Base-by-base conservation (phyloP, 2,113 vertebrate genomes). In the Motacilla tschutschensis region DNA sequence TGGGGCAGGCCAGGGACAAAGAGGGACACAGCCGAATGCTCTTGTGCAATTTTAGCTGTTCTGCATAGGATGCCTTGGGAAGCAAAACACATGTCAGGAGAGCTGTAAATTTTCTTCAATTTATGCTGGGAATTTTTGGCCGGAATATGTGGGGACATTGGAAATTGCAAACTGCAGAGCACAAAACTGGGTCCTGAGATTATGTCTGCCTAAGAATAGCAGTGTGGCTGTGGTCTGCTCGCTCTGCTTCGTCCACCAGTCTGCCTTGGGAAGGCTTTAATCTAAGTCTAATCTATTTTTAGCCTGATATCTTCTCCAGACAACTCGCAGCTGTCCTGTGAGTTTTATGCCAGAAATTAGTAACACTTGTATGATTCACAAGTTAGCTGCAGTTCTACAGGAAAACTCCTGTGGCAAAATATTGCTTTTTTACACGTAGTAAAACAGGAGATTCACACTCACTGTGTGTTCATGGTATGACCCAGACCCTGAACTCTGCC, bases 201-300 rank as follows among this genome's bases (percentile, higher is more conserved):
- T 92, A 83, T 90, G 90, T 84, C 92, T 91, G 16, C 89, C 93
- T 94, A 92, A 93, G 94, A 90, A 94, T 90, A 91, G 88, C 81
- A 77, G 71, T 11, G 71, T 48, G 35, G 78, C 78, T 83, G 58
- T 91, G 82, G 79, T 86, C 92, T 94, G 75, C 67, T 93, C 33
- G 2, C 53, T 73, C 86, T 44, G 72, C 33, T 94, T 85, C 1
- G 0, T 91, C 83, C 91, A 79, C 93, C 83, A 92, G 90, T 92
- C 94, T 89, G 90, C 80, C 85, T 92, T 93, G 90, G 86, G 90
- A 95, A 88, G 84, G 88, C 81, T 94, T 93, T 95, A 94, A 94
- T 94, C 90, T 90, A 76, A 94, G 83, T 46, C 91, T 90, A 83
- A 93, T 85, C 92, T 95, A 92, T 95, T 95, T 95, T 95, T 94